Percentiles rank a stretch among this genome's conserved stretches.
Evolutionary conservation across 2,888 invertebrate genomes (phyloP).

Genomic region (Drosophila helvetica): DNA sequence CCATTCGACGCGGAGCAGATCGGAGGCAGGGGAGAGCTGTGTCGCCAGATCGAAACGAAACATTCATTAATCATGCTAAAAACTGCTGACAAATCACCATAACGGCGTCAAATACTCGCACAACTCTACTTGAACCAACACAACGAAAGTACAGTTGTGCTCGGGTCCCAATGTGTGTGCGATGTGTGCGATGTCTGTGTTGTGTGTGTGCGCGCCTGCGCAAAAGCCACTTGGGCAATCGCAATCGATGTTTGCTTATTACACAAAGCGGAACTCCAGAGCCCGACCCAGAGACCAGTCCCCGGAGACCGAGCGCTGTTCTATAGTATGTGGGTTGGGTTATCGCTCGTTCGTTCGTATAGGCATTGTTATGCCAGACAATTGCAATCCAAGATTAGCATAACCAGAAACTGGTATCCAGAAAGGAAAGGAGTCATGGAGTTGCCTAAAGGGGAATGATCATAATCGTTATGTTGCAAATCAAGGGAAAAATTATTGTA

Average conservation of each 20-base stretch:
- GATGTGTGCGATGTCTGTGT: too few species aligned
- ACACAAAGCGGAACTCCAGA: slow-evolving; percentile 50
- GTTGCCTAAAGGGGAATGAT: background rate
- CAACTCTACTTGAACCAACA: slow-evolving; percentile 9
- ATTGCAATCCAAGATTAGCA: slow-evolving; percentile 46
- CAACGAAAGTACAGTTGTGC: slow-evolving; percentile 25
- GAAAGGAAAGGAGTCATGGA: slow-evolving; percentile 25
- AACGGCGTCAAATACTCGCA: slow-evolving; percentile 55
- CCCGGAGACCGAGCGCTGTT: slow-evolving; percentile 20
- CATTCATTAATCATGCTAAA: slow-evolving; percentile 72
- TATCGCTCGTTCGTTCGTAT: slow-evolving; percentile 31
- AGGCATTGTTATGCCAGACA: slow-evolving; percentile 49
- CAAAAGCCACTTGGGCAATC: slow-evolving; percentile 37
- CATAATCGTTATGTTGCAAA: slow-evolving; percentile 1
- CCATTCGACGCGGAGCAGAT: slow-evolving; percentile 3
- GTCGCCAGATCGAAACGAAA: slow-evolving; percentile 65
- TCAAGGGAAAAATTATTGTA: slow-evolving; percentile 1
- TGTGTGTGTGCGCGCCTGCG: slow-evolving; percentile 37
- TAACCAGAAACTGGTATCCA: slow-evolving; percentile 32
- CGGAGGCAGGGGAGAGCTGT: slow-evolving; percentile 34
- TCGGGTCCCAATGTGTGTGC: slow-evolving; percentile 2
- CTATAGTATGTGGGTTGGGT: slow-evolving; percentile 36
- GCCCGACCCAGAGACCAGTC: slow-evolving; percentile 20
- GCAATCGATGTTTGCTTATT: slow-evolving; percentile 47
- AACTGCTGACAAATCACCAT: slow-evolving; percentile 73